Base-by-base conservation (phyloP, 2,113 vertebrate species). In the Thunnus thynnus region DNA sequence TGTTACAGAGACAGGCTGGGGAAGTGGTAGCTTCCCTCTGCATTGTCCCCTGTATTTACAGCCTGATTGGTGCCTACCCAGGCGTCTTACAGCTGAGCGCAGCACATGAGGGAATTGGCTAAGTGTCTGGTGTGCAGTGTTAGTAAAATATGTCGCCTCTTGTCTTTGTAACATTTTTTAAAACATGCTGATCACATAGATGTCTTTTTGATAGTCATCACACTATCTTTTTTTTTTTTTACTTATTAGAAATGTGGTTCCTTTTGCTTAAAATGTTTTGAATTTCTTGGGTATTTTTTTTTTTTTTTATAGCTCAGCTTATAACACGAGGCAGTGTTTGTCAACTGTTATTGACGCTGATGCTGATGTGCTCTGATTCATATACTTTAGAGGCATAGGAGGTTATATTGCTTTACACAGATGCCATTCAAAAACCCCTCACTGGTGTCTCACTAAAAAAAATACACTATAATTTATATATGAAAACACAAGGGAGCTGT, bases 41-140 rank as follows among this genome's bases (percentile, higher is more conserved):
- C 77, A 75, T 80, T 83, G 86, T 90, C 88, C 83, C 71, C 72
- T 86, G 83, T 88, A 89, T 89, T 92, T 91, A 90, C 87, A 87
- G 92, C 82, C 76, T 87, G 89, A 89, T 93, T 89, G 87, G 88
- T 88, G 88, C 91, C 86, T 80, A 86, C 76, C 87, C 86, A 90
- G 83, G 88, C 86, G 51, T 88, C 88, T 87, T 90, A 80, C 84
- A 86, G 87, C 90, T 91, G 91, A 92, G 88, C 83, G 14, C 83
- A 88, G 91, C 89, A 86, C 92, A 90, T 83, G 84, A 82, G 92
- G 91, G 89, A 93, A 89, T 92, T 89, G 89, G 81, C 78, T 76
- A 63, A 86, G 84, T 89, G 86, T 90, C 86, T 87, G 72, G 80
- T 82, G 78, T 86, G 81, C 86, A 78, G 76, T 58, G 79, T 88